Conservation (phyloP, 2,888 invertebrate species). For the Hermodice carunculata region DNA sequence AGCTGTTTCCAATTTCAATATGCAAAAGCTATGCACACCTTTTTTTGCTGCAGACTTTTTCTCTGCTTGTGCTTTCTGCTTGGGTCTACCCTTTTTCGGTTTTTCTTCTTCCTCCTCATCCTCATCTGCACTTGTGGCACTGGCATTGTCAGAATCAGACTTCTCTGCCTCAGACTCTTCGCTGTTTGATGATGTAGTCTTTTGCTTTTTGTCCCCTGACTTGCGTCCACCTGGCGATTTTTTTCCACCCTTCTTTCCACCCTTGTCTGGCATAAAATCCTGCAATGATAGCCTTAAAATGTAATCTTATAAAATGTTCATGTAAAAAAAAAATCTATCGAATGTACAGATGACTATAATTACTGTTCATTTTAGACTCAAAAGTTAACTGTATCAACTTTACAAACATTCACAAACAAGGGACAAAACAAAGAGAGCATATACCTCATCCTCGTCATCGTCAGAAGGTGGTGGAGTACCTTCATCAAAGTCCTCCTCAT, state of each 20-base stretch:
- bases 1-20: no score
- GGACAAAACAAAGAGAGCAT: neutral
- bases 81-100: conserved; percentile 15
- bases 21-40: neutral
- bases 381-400: neutral
- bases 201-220: no score
- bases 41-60: conserved; percentile 8
- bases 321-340: no score
- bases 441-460: conserved; percentile 58
- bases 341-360: no score
- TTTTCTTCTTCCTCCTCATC: conserved; percentile 29
- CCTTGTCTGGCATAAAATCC: no score
- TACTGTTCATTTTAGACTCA: no score
- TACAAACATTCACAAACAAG: conserved; percentile 5
- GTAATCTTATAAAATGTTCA: no score
- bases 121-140: conserved; percentile 26
- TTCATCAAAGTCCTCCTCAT: conserved; percentile 54
- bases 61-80: conserved; percentile 2
- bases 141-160: conserved; percentile 16
- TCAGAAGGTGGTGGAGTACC: conserved; percentile 47
- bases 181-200: no score
- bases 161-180: conserved; percentile 35
- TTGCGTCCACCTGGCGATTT: no score
- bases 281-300: no score
- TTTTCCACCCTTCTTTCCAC: no score